Evolutionary conservation across 2,113 vertebrate genomes (phyloP).

Genomic region (Microcebus lehilahytsara): DNA sequence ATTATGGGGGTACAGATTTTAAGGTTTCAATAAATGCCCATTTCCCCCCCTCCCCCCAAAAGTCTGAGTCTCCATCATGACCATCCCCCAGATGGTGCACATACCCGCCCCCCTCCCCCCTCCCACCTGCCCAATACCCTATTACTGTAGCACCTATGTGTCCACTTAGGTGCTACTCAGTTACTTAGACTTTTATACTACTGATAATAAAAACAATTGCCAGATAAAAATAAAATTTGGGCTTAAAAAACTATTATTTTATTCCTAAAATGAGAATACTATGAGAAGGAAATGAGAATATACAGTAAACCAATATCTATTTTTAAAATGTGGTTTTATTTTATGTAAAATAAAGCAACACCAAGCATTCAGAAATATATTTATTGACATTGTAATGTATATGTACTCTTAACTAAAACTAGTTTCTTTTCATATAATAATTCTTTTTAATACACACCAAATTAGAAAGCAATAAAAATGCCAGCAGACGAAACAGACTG

Average conservation of each 20-base stretch:
- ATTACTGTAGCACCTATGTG: too few species aligned
- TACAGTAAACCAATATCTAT: background rate
- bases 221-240: background rate
- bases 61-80: too few species aligned
- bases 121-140: too few species aligned
- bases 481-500: background rate
- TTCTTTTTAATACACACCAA: background rate
- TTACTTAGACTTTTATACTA: background rate
- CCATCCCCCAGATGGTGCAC: too few species aligned
- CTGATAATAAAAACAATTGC: background rate
- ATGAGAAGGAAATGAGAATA: background rate
- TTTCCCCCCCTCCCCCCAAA: too few species aligned
- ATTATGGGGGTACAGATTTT: too few species aligned
- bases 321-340: conserved; percentile 39
- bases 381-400: conserved; percentile 17
- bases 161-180: too few species aligned
- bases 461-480: conserved; percentile 18
- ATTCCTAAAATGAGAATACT: conserved; percentile 20
- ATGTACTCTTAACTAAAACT: background rate
- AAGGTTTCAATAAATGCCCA: too few species aligned
- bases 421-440: background rate
- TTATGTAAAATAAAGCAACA: conserved; percentile 13
- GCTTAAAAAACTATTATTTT: conserved; percentile 17
- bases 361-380: background rate
- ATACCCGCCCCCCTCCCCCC: too few species aligned